Evolutionary conservation across 2,797 vertebrate species (phyloP), one percentile per base, ranked within the genome.

Genomic region (Tokudaia tokunoshimensis): DNA sequence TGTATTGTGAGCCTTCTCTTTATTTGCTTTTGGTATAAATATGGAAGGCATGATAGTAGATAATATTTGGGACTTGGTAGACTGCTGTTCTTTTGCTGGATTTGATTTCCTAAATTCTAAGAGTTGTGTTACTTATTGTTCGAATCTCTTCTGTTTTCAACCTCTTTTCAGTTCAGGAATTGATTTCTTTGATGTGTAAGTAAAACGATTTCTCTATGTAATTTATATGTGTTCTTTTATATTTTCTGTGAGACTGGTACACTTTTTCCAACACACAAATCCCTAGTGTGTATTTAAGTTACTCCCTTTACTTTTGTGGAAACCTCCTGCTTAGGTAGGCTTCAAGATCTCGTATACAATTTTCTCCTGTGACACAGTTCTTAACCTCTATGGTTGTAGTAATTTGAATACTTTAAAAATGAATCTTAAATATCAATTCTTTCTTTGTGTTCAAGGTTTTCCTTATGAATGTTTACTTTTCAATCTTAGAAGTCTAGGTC

Each of bases 381-480:
- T 91, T 95, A 75, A 91, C 22, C 20, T 89, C 14, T 14, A 6
- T 74, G 24, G 80, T 52, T 20, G 31, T 82, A 70, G 55, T 94
- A 59, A 89, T 55, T 95, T 91, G 81, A 91, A 88, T 57, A 31
- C 34, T 72, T 70, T 70, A 29, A 41, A 89, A 90, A 76, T 76
- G 44, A 41, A 72, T 96, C 90, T 92, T 89, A 93, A 97, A 65
- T 44, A 63, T 70, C 19, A 84, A 72, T 34, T 80, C 13, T 82
- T 94, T 94, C 24, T 91, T 85, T 94, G 55, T 94, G 59, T 92
- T 96, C 92, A 8, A 37, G 37, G 5, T 74, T 96, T 94, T 37
- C 63, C 57, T 92, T 84, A 11, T 91, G 55, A 94, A 82, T 94
- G 7, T 85, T 96, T 81, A 92, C 85, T 96, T 97, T 11, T 96